Evolutionary conservation across 2,113 vertebrate genomes (phyloP).

Genomic region (Nothobranchius furzeri): DNA sequence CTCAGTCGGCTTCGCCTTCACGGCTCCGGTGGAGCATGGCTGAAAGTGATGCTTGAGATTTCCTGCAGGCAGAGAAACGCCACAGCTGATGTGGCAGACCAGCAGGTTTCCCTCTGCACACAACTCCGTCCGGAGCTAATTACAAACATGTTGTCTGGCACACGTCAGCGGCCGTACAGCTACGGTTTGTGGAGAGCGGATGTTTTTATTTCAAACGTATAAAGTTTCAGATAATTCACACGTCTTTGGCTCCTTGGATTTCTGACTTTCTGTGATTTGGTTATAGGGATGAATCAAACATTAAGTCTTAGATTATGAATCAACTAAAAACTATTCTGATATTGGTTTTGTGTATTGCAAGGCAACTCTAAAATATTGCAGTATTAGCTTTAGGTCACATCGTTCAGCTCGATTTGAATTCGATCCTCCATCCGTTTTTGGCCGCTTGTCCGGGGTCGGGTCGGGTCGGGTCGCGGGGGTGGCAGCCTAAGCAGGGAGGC

Average conservation of each 20-base stretch:
- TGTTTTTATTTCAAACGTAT: not conserved
- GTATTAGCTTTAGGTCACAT: too few species aligned
- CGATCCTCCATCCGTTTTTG: too few species aligned
- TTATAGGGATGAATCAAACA: too few species aligned
- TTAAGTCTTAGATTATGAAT: too few species aligned
- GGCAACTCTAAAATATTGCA: too few species aligned
- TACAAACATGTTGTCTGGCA: constrained; percentile 35
- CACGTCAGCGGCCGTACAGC: constrained; percentile 13
- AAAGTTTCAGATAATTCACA: not conserved
- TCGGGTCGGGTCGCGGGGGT: too few species aligned
- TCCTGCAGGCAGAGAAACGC: constrained; percentile 53
- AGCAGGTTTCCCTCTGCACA: constrained; percentile 56
- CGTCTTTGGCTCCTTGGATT: not conserved
- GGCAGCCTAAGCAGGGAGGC: too few species aligned
- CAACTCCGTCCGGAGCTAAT: constrained; percentile 47
- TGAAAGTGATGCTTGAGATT: constrained; percentile 51
- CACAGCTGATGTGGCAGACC: constrained; percentile 51
- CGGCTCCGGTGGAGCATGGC: constrained; percentile 33
- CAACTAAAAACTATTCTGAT: too few species aligned
- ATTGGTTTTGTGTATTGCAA: too few species aligned
- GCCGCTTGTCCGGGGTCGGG: too few species aligned
- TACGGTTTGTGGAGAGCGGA: not conserved
- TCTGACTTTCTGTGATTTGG: not conserved
- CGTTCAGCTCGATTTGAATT: too few species aligned
- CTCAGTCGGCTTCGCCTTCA: constrained; percentile 25